Evolutionary conservation across 2,113 vertebrate genomes (phyloP), one percentile per base, ranked within the genome.

Genomic region (Phodopus roborovskii): DNA sequence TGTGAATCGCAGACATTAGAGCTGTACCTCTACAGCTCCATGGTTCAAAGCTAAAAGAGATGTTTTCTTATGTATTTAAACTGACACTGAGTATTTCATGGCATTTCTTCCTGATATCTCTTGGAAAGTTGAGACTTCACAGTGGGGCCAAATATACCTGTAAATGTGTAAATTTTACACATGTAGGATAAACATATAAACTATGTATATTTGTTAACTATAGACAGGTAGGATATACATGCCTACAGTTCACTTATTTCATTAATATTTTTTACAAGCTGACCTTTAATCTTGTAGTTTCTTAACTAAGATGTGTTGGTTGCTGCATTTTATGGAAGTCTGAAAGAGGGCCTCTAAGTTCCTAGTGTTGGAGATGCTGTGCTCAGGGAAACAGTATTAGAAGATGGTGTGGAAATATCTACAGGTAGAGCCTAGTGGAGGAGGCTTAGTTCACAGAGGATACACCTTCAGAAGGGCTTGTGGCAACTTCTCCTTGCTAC

Each of bases 1-100:
- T 9, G 0, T 71, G 22, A 50, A 48, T 50, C 42, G 26, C 4
- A 26, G 39, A 78, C 2, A 1, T 1, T 50, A 74, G n/a, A 62
- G 11, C 28, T 24, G 2, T 70, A 28, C 56, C 20, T 53, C 48
- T 28, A 36, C 4, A 58, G 3, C 7, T 9, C 16, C 53, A 45
- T 39, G 68, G 16, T 50, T 60, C 64, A 16, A 75, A 7, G 62
- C 22, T 48, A 36, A 36, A 82, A 36, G 6, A 77, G 17, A 50
- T 79, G 5, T 26, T 95, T 58, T 33, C 75, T 33, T 82, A 96
- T 97, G 94, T 90, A 70, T 83, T 85, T 97, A 96, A 92, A 92
- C 73, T 86, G 83, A 92, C 28, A 11, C 53, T 81, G 84, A 64
- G 45, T 48, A 94, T 83, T 28, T 36, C 86, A 24, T 60, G 6